Conservation (phyloP, 35 echinoderm and acorn worm species). For the Chiridota heheva region DNA sequence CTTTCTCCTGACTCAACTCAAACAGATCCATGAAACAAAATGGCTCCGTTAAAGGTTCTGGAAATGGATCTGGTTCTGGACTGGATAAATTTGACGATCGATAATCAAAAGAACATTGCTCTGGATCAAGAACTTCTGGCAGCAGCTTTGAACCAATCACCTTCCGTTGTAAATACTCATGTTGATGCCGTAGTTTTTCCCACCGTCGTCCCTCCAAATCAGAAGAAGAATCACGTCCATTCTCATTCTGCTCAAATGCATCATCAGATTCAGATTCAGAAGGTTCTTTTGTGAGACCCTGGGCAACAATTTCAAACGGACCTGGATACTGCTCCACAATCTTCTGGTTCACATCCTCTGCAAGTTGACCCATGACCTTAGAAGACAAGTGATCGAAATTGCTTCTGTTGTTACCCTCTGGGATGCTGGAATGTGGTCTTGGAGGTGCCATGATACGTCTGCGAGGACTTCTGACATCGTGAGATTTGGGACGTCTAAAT, state of each 20-base stretch:
- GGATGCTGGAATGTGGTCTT: constrained; percentile 23
- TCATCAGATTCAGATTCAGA: constrained; percentile 38
- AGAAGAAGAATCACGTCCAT: constrained; percentile 22
- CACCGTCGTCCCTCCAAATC: constrained; percentile 35
- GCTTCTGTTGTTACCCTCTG: constrained; percentile 29
- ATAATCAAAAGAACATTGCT: constrained; percentile 48
- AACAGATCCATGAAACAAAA: constrained; percentile 88
- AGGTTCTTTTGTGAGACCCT: constrained; percentile 15
- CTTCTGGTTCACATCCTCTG: constrained; percentile 25
- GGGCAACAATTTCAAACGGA: constrained; percentile 80
- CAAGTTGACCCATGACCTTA: constrained; percentile 56
- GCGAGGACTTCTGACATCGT: not conserved
- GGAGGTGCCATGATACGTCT: constrained; percentile 9
- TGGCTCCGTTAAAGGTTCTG: constrained; percentile 71
- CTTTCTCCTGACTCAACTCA: constrained; percentile 74
- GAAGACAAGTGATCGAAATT: constrained; percentile 70
- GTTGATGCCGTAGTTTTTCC: constrained; percentile 39
- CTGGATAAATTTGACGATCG: constrained; percentile 65
- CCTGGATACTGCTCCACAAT: constrained; percentile 30
- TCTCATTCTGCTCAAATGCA: constrained; percentile 19
- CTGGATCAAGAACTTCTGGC: constrained; percentile 62
- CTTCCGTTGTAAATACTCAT: constrained; percentile 50
- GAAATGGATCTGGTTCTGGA: constrained; percentile 55
- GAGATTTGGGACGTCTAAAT: not conserved
- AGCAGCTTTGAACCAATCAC: constrained; percentile 39